These are phyloP conservation scores for Ispidina lecontei DNA, from an alignment of 2,797 vertebrate genomes.

Conservation along the genomic window DNA sequence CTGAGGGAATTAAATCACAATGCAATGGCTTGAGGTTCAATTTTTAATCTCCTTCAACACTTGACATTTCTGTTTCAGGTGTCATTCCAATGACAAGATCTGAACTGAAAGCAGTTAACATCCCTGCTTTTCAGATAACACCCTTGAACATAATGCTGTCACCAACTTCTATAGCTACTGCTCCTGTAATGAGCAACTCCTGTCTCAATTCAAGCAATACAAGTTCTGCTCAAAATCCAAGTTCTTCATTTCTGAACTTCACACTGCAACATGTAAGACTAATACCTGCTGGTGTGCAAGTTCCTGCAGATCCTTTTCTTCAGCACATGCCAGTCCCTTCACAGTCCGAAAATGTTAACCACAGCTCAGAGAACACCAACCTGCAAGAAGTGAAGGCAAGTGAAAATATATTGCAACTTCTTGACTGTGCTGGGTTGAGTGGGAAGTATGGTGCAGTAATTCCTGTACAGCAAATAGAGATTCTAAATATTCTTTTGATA, in stretches of 20 bases:
- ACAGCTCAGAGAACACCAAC: constrained; percentile 55
- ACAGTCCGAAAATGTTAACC: constrained; percentile 56
- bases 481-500: neutral
- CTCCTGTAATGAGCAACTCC: constrained; percentile 70
- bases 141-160: constrained; percentile 80
- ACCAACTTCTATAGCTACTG: constrained; percentile 76
- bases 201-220: constrained; percentile 61
- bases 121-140: constrained; percentile 78
- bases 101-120: constrained; percentile 75
- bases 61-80: constrained; percentile 66
- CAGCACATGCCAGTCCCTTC: constrained; percentile 53
- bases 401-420: constrained; percentile 73
- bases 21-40: accelerated
- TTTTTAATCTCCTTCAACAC: neutral
- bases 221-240: constrained; percentile 78
- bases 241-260: constrained; percentile 91
- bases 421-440: constrained; percentile 24
- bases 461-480: constrained; percentile 80
- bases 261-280: constrained; percentile 91
- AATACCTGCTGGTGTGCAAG: constrained; percentile 79
- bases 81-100: constrained; percentile 74
- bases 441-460: constrained; percentile 74
- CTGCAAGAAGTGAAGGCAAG: constrained; percentile 82
- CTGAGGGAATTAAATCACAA: neutral
- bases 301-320: constrained; percentile 52